phyloP scores from a whole-genome alignment of 2,113 vertebrate species.

The Halcyon senegalensis region DNA sequence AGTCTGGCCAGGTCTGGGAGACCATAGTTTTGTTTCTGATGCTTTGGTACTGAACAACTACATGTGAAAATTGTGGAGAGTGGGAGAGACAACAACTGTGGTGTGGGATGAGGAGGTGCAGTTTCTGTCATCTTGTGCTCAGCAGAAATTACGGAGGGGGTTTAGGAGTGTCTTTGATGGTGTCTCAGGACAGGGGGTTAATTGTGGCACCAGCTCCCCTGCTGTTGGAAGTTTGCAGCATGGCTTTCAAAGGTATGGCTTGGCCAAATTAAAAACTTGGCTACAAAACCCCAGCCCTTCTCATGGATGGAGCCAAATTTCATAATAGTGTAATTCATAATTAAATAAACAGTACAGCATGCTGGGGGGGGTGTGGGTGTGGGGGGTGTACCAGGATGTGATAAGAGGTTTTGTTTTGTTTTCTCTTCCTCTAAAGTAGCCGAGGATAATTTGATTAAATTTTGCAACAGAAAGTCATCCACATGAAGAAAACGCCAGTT shows the following conservation, averaged over 20 bases:
- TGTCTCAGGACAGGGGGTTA: neutral
- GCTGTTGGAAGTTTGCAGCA: neutral
- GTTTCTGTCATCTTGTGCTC: neutral
- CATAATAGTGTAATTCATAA: neutral
- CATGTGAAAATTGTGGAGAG: neutral
- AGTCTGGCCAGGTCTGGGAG: neutral
- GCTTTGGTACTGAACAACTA: neutral
- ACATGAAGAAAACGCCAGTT: neutral
- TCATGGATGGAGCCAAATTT: neutral
- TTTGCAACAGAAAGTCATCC: neutral
- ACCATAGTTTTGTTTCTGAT: neutral
- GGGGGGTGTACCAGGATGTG: neutral
- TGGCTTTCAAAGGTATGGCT: neutral
- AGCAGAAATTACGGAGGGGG: neutral
- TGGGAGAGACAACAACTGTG: neutral
- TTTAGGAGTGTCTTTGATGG: neutral
- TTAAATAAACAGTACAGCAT: neutral
- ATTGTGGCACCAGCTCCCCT: neutral
- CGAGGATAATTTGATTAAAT: neutral
- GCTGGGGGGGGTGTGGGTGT: too few relatives aligned
- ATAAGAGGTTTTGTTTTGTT: neutral
- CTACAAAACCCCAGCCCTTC: neutral
- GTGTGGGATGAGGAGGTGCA: neutral
- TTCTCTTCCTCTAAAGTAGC: neutral
- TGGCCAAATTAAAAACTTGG: neutral